Base-by-base conservation (phyloP, 2,888 invertebrate genomes). In the Capitulum mitella region DNA sequence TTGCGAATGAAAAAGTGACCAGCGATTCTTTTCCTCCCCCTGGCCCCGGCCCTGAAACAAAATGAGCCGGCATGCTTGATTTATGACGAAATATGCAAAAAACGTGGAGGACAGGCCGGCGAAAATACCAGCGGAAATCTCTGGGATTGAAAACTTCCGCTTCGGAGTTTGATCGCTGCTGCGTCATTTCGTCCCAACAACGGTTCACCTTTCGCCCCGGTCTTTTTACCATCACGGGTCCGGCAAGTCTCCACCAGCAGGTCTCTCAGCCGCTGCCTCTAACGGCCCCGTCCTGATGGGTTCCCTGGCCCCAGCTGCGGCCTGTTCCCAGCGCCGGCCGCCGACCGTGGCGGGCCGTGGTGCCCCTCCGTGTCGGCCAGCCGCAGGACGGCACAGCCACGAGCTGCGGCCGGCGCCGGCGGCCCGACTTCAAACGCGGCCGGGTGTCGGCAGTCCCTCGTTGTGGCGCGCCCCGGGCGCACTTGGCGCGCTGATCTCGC, bases 1-100 rank as follows among this genome's bases (percentile, higher is more conserved):
- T 70, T 40, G 70, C 40, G 70, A 70, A 70, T 70, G 70, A 70
- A 70, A 70, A 70, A 70, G 70, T 70, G 70, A 70, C 70, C 70
- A 26, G 70, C 70, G 26, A 70, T 70, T 70, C 70, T 70, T 70
- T 70, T 29, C 26, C 70, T 70, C 70, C 70, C n/a, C 70, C 70
- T 37, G 70, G 26, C 40, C 26, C 8, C 26, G 70, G 70, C 40
- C 37, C 37, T 40, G 70, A 70, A 40, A 40, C 22, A 40, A 40
- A 70, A 70, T 70, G 70, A 70, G 40, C 26, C 70, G 26, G 40
- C 37, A 40, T 70, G 70, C 29, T 40, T 70, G 70, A 70, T 70
- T 70, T 70, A 70, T 70, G 37, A 40, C 70, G 40, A 40, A 70
- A 70, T 70, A 70, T 70, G 70, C 70, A 37, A 70, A 70, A 37